Conservation (phyloP, 2,888 invertebrate genomes). For the Ephialtes manifestator region DNA sequence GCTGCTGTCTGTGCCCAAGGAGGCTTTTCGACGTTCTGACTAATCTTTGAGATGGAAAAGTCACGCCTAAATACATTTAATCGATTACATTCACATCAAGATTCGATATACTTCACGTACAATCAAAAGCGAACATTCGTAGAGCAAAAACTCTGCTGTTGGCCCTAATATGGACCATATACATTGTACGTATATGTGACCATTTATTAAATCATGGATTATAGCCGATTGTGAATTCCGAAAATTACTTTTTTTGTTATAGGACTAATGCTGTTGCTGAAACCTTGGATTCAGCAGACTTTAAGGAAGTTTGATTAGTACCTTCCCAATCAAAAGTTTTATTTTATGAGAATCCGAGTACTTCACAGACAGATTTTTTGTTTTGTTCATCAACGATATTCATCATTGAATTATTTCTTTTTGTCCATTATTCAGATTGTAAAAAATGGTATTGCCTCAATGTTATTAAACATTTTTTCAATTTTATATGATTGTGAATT, state of each 20-base stretch:
- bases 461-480: no score
- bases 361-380: no score
- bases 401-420: no score
- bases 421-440: no score
- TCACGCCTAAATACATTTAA: background rate
- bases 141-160: background rate
- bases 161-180: background rate
- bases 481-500: no score
- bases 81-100: background rate
- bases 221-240: background rate
- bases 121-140: background rate
- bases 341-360: no score
- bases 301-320: background rate
- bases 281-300: background rate
- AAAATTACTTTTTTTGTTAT: background rate
- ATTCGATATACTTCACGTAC: background rate
- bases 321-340: no score
- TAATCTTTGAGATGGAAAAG: background rate
- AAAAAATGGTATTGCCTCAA: no score
- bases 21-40: background rate
- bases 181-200: background rate
- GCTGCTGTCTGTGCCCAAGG: slow-evolving; percentile 1
- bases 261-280: background rate
- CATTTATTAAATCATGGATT: background rate
- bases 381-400: no score